These are phyloP conservation scores for Notolabrus celidotus DNA, from an alignment of 2,797 vertebrate genomes.

Conservation along the genomic window DNA sequence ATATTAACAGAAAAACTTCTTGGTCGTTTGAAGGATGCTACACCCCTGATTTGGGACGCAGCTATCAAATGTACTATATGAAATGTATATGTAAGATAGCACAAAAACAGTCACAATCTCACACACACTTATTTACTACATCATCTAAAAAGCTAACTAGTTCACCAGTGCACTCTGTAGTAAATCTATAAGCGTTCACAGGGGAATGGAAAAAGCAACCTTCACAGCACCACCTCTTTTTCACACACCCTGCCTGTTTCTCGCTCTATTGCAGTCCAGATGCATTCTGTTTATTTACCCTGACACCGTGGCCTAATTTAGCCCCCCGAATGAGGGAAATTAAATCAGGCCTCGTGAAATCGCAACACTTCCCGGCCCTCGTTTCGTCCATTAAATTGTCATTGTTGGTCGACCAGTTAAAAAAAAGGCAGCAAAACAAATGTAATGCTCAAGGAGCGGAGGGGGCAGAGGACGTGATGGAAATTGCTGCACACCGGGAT, in stretches of 20 bases:
- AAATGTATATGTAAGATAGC: no score
- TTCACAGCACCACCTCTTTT: constrained; percentile 54
- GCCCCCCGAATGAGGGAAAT: constrained; percentile 68
- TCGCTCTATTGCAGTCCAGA: constrained; percentile 59
- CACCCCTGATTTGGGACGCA: no score
- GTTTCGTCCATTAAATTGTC: constrained; percentile 76
- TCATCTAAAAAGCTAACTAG: constrained; percentile 27
- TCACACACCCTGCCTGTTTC: constrained; percentile 40
- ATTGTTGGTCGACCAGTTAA: constrained; percentile 68
- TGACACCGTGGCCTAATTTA: constrained; percentile 69
- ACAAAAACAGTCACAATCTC: no score
- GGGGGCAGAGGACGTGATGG: constrained; percentile 38
- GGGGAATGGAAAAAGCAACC: constrained; percentile 48
- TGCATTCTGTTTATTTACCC: constrained; percentile 74
- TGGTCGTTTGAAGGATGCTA: no score
- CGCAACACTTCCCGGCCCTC: constrained; percentile 53
- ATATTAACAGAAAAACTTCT: no score
- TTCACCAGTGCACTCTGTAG: constrained; percentile 43
- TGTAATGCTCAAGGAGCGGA: constrained; percentile 45
- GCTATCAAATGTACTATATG: no score
- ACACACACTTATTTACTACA: no score
- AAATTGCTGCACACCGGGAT: constrained; percentile 7
- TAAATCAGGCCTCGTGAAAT: constrained; percentile 76
- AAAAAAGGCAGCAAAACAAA: constrained; percentile 65
- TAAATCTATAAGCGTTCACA: constrained; percentile 61